Evolutionary conservation across 2,797 vertebrate species (phyloP), one percentile per base, ranked within the genome.

Genomic region (Typhlichthys eigenmanni): DNA sequence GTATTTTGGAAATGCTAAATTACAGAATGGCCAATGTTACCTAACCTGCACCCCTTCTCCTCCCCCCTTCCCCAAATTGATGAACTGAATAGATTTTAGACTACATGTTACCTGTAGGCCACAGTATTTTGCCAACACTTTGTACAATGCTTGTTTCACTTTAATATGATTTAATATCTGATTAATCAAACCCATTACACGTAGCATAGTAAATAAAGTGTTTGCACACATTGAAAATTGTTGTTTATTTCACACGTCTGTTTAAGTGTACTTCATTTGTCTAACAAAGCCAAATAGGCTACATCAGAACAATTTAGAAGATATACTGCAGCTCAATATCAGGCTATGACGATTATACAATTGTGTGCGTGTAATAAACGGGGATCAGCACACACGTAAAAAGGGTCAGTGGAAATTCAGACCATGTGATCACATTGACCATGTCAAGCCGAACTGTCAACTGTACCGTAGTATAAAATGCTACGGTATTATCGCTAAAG

Each of bases 171-270:
- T 84, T 73, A 38, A 60, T 62, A 56, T 13, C 46, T 76, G 74
- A 68, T 55, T 9, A 49, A 11, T 55, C 24, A 73, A 29, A 24
- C 38, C n/a, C n/a, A 14, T 17, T 66, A 54, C 32, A 54, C 32
- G 75, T 65, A 68, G 34, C 54, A 13, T 72, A 52, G n/a, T 17
- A 74, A 87, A 81, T 84, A 77, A 88, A 88, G 65, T 59, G 16
- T 78, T 82, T 82, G 51, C 73, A 78, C 64, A 81, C 53, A 74
- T 43, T 12, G 34, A 45, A 47, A 47, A 1, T 34, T 1, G 71
- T 19, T 62, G 19, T 66, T 24, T 62, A 12, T 34, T 47, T 32
- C 16, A 63, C 63, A 67, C 66, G 2, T 13, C 16, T 34, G 8
- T 29, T 29, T 29, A 29, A 29, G 24, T 29, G 34, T 38, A 38